phyloP scores from a whole-genome alignment of 2,797 vertebrate species.

The Tapirus indicus region DNA sequence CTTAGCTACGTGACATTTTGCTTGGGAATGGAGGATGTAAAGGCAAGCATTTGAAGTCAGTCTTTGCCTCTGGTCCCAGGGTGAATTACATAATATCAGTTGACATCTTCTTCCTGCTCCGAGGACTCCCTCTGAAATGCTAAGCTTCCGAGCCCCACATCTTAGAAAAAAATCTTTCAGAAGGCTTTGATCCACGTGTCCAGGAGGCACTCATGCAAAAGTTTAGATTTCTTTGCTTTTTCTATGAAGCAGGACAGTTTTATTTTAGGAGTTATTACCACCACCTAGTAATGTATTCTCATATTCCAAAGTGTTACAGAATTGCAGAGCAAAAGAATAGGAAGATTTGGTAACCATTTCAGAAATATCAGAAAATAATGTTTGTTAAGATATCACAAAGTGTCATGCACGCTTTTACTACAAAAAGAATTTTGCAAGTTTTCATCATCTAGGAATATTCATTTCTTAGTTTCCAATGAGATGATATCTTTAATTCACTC shows the following conservation, averaged over 20 bases:
- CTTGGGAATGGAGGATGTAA: not conserved
- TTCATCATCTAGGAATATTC: not conserved
- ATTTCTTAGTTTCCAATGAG: constrained; percentile 1
- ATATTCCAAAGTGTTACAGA: not conserved
- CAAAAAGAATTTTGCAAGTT: not conserved
- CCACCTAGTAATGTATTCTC: not conserved
- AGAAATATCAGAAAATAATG: constrained; percentile 41
- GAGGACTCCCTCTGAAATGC: not conserved
- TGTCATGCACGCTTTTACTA: not conserved
- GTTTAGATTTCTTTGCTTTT: constrained; percentile 31
- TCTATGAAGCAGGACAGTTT: constrained; percentile 51
- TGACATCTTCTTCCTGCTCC: not conserved
- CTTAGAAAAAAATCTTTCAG: constrained; percentile 38
- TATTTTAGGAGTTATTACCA: not conserved
- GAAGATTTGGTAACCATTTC: not conserved
- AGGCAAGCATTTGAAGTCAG: not conserved
- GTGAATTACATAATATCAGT: not conserved
- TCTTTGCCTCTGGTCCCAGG: not conserved
- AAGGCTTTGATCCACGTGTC: constrained; percentile 48
- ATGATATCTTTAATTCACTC: not conserved
- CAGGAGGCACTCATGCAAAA: constrained; percentile 18
- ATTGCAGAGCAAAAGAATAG: not conserved
- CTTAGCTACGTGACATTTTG: not conserved
- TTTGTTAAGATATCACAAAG: not conserved
- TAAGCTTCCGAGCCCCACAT: not conserved